A percentile compares a stretch with the other conserved stretches of the same genome.
These are phyloP conservation scores for Silurus meridionalis DNA, from an alignment of 2,113 vertebrate species.

Conservation along the genomic window DNA sequence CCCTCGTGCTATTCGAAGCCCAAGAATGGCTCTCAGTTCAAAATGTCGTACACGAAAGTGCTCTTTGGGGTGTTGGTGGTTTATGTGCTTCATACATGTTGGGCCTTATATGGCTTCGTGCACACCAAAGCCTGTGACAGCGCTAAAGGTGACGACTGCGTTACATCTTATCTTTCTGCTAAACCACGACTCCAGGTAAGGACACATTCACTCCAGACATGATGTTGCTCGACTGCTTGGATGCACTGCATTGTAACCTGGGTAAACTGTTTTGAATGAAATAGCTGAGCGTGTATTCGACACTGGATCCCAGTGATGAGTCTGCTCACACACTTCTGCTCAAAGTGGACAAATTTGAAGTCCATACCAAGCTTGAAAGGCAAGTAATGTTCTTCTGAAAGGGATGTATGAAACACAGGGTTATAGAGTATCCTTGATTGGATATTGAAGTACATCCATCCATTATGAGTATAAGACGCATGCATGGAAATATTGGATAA, in stretches of 20 bases:
- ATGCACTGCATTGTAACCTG: background rate
- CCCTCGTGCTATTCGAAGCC: slow-evolving; percentile 69
- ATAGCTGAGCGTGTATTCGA: slow-evolving; percentile 89
- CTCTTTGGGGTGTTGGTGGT: slow-evolving; percentile 89
- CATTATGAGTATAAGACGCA: background rate
- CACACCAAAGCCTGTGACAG: slow-evolving; percentile 85
- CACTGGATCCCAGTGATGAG: slow-evolving; percentile 77
- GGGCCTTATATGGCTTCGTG: slow-evolving; percentile 93
- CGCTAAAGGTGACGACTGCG: slow-evolving; percentile 72
- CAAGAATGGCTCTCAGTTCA: slow-evolving; percentile 57
- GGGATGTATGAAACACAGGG: background rate
- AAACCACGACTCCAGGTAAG: slow-evolving; percentile 88
- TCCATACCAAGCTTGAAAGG: slow-evolving; percentile 87
- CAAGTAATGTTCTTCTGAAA: slow-evolving; percentile 50
- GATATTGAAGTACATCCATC: background rate
- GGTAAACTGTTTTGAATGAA: slow-evolving; percentile 19
- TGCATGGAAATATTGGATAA: background rate
- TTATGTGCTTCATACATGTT: slow-evolving; percentile 90
- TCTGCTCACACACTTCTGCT: slow-evolving; percentile 81
- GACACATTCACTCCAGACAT: background rate
- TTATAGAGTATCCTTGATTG: background rate
- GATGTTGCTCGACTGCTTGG: background rate
- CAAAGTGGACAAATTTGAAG: slow-evolving; percentile 87
- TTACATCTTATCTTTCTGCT: slow-evolving; percentile 83
- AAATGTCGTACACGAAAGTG: slow-evolving; percentile 84